Percentiles rank a stretch among this genome's conserved stretches.
phyloP scores from a whole-genome alignment of 2,888 invertebrate species.

The Eucriotettix oculatus region DNA sequence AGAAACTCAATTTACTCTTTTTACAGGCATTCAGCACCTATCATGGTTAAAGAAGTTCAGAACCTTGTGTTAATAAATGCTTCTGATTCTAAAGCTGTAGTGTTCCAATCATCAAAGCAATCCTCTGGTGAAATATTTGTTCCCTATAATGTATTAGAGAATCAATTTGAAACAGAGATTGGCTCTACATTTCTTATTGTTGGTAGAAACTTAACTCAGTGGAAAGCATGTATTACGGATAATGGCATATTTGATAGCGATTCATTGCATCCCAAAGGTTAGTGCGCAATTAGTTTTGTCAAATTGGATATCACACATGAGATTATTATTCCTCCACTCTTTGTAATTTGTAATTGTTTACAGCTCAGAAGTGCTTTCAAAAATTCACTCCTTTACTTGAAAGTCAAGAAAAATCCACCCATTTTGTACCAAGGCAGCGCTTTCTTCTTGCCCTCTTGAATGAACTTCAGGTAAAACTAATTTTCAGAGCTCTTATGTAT shows the following conservation, averaged over 20 bases:
- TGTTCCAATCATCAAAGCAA: conserved; percentile 1
- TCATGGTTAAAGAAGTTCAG: conserved; percentile 29
- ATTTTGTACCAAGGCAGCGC: conserved; percentile 44
- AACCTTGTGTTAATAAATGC: conserved; percentile 25
- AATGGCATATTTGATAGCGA: conserved; percentile 19
- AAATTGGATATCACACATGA: background rate
- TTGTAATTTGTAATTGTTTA: conserved; percentile 11
- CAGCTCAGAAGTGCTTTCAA: conserved; percentile 30
- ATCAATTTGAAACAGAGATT: background rate
- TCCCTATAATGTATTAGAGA: background rate
- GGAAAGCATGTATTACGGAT: conserved; percentile 34
- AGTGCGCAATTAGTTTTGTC: conserved; percentile 6
- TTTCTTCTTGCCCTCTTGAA: conserved; percentile 39
- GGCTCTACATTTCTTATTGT: conserved; percentile 33
- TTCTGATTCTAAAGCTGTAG: conserved; percentile 6
- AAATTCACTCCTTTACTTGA: conserved; percentile 26
- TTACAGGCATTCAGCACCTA: conserved; percentile 25
- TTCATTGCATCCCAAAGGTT: conserved; percentile 23
- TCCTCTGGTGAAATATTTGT: background rate
- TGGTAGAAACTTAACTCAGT: conserved; percentile 43
- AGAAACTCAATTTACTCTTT: conserved; percentile 3
- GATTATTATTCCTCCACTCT: background rate
- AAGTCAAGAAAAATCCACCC: conserved; percentile 15
- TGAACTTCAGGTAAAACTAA: conserved; percentile 33
- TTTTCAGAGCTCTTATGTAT: background rate